Evolutionary conservation across 2,888 invertebrate genomes (phyloP), one percentile per base, ranked within the genome.

Genomic region (Baronia brevicornis): DNA sequence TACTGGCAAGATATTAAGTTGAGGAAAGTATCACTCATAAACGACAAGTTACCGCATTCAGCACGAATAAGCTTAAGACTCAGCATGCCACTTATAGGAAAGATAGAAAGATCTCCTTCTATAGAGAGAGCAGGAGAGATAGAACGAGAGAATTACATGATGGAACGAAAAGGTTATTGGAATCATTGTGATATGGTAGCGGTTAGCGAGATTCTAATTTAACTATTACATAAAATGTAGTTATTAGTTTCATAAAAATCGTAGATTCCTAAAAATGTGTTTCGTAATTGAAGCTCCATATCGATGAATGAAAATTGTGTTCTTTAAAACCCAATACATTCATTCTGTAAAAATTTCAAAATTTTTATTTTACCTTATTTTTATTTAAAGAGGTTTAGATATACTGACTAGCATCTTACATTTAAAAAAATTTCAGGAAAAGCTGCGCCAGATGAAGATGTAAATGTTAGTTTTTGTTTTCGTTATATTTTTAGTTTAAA

Each of bases 391-490:
- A n/a, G n/a, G n/a, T n/a, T n/a, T n/a, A n/a, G n/a, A n/a, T n/a
- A n/a, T n/a, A n/a, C n/a, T n/a, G n/a, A n/a, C n/a, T n/a, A n/a
- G n/a, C n/a, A n/a, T n/a, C n/a, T 17, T 24, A 5, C 5, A 13
- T 7, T 24, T 7, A 2, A 24, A 7, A 10, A 13, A 37, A 41
- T 7, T 72, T 28, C 77, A 79, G 79, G 65, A 4, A 58, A 56
- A 50, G 44, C 68, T 0, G 36, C 29, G 2, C 54, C 53, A n/a
- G 55, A 42, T 17, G 66, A 63, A n/a, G 71, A 68, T 6, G 43
- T 75, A 0, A 65, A 80, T 50, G 79, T 80, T 78, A 78, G 79
- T 78, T 48, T n/a, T 4, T 20, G 31, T n/a, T 35, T 31, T 33
- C 28, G 7, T 24, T 4, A 10, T 12, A 4, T 24, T 3, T 22